phyloP scores from a whole-genome alignment of 1,140 invertebrate species.

The Nomia melanderi region DNA sequence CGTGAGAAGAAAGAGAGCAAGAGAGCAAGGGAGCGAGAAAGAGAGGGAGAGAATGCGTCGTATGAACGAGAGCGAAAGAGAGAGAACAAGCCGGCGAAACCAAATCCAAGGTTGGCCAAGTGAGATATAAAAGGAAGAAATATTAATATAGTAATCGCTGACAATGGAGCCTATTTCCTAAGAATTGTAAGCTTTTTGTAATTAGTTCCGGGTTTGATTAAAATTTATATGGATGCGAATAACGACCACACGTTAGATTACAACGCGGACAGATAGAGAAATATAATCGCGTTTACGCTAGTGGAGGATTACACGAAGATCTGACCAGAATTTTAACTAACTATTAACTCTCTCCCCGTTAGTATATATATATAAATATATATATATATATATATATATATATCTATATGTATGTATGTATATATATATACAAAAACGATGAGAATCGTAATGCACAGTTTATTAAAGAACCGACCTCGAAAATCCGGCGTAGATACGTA shows the following conservation, averaged over 20 bases:
- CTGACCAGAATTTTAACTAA: constrained; percentile 58
- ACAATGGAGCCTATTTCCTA: constrained; percentile 63
- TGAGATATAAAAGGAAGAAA: constrained; percentile 12
- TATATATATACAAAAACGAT: background rate
- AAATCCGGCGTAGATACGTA: constrained; percentile 26
- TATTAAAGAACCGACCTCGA: constrained; percentile 10
- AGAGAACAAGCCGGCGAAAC: constrained; percentile 27
- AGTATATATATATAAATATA: too few relatives aligned
- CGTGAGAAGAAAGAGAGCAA: background rate
- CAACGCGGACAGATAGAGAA: background rate
- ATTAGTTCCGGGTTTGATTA: constrained; percentile 65
- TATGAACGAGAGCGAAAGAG: too few relatives aligned
- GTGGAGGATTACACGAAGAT: constrained; percentile 47
- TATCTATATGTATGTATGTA: too few relatives aligned
- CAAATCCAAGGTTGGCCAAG: constrained; percentile 63
- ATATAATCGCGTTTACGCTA: constrained; percentile 12
- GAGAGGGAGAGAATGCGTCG: background rate
- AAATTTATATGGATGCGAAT: constrained; percentile 55
- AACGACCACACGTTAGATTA: constrained; percentile 23
- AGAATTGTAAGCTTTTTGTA: constrained; percentile 68
- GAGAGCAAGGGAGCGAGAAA: background rate
- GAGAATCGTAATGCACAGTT: constrained; percentile 45
- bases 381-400: too few relatives aligned
- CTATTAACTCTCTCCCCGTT: constrained; percentile 35
- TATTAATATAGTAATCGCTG: constrained; percentile 30